Evolutionary conservation across 2,888 invertebrate genomes (phyloP).

Genomic region (Troilus luridus): DNA sequence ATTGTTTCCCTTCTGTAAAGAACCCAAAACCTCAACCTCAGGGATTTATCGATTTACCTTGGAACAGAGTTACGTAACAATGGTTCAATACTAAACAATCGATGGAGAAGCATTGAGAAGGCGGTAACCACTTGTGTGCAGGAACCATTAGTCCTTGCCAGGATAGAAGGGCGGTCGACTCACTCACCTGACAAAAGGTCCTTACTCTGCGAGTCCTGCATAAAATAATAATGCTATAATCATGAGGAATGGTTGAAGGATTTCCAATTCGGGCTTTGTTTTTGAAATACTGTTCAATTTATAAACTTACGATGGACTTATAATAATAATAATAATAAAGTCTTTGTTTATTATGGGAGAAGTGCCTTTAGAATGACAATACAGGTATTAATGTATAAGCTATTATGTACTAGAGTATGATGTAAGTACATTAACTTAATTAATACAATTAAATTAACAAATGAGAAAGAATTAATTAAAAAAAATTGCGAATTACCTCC

Average conservation of each 20-base stretch:
- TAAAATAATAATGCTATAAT: background rate
- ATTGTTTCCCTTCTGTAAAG: too few species aligned
- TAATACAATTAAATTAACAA: too few species aligned
- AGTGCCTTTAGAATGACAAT: too few species aligned
- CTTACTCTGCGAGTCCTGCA: background rate
- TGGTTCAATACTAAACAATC: background rate
- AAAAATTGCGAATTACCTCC: too few species aligned
- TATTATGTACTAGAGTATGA: too few species aligned
- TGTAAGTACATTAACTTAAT: too few species aligned
- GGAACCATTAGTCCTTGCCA: background rate
- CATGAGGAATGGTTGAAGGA: background rate
- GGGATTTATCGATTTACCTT: conserved; percentile 2
- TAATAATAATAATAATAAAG: background rate
- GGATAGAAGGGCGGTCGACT: background rate
- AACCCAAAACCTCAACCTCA: background rate
- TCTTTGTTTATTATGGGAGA: too few species aligned
- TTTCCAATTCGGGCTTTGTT: background rate
- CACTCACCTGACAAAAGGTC: background rate
- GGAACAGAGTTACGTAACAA: background rate
- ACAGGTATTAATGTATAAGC: too few species aligned
- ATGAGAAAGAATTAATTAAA: too few species aligned
- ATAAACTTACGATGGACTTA: background rate
- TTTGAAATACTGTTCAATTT: background rate
- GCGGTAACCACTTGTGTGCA: background rate
- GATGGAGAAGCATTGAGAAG: background rate